phyloP scores from a whole-genome alignment of 2,113 vertebrate species.

The cat (Felis catus) region DNA sequence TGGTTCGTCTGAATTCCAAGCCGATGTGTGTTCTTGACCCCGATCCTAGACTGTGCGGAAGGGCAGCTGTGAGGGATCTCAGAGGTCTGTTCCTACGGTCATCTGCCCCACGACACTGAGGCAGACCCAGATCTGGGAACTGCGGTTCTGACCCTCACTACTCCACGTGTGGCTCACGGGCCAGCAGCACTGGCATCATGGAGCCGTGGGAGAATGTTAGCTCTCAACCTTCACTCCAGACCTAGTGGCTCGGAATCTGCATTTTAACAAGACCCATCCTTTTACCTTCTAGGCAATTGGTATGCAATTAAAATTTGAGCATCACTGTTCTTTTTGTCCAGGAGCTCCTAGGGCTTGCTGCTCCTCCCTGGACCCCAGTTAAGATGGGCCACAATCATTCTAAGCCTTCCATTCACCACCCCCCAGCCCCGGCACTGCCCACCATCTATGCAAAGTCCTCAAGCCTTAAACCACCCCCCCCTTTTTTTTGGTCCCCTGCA shows the following conservation, averaged over 20 bases:
- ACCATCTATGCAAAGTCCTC: neutral
- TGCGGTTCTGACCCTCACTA: neutral
- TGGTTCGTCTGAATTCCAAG: neutral
- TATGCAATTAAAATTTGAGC: neutral
- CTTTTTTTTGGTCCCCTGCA: neutral
- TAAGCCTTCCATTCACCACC: accelerated
- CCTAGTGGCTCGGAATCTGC: neutral
- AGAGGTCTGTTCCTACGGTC: neutral
- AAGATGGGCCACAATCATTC: neutral
- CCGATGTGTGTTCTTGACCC: neutral
- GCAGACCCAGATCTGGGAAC: neutral
- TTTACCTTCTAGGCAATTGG: no score
- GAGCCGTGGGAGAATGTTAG: neutral
- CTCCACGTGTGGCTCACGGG: neutral
- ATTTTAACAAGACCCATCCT: neutral
- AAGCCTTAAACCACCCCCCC: no score
- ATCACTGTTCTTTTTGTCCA: neutral
- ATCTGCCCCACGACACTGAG: neutral
- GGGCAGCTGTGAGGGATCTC: neutral
- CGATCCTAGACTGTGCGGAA: neutral
- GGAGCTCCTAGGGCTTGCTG: neutral
- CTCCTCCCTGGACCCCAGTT: neutral
- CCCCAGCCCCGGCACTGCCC: neutral
- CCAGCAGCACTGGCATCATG: no score
- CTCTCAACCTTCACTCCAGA: neutral